Percentiles rank a stretch among this genome's conserved stretches.
Evolutionary conservation across 2,888 invertebrate species (phyloP).

Genomic region (Drosophila percnosoma): DNA sequence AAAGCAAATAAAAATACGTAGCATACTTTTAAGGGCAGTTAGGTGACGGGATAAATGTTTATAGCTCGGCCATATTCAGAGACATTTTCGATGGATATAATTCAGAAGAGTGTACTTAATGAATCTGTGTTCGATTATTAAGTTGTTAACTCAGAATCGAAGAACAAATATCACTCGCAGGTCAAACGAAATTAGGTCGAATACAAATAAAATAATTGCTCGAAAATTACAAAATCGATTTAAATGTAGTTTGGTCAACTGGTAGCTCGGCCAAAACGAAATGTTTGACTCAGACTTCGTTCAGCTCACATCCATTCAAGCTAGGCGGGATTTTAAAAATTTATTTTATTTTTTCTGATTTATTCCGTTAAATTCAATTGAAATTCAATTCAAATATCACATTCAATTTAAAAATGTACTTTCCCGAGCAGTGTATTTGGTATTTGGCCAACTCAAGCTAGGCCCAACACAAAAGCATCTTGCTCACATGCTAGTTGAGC

Average conservation of each 20-base stretch:
- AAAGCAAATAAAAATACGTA: not conserved
- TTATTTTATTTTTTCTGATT: not conserved
- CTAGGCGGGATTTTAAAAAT: not conserved
- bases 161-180: not conserved
- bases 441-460: not conserved
- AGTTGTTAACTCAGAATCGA: not conserved
- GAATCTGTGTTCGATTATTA: not conserved
- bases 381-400: not conserved
- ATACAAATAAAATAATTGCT: not conserved
- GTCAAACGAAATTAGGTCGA: not conserved
- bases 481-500: not conserved
- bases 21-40: not conserved
- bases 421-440: not conserved
- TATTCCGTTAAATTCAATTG: not conserved
- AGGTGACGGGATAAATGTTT: not conserved
- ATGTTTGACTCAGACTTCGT: too few relatives aligned
- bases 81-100: not conserved
- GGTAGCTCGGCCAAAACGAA: not conserved
- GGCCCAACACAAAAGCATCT: not conserved
- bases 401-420: not conserved
- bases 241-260: not conserved
- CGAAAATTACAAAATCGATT: not conserved
- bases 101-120: not conserved
- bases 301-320: too few relatives aligned
- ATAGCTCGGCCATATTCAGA: too few relatives aligned